These are phyloP conservation scores for Hylomyscus alleni DNA, from an alignment of 2,797 vertebrate genomes.

Conservation along the genomic window DNA sequence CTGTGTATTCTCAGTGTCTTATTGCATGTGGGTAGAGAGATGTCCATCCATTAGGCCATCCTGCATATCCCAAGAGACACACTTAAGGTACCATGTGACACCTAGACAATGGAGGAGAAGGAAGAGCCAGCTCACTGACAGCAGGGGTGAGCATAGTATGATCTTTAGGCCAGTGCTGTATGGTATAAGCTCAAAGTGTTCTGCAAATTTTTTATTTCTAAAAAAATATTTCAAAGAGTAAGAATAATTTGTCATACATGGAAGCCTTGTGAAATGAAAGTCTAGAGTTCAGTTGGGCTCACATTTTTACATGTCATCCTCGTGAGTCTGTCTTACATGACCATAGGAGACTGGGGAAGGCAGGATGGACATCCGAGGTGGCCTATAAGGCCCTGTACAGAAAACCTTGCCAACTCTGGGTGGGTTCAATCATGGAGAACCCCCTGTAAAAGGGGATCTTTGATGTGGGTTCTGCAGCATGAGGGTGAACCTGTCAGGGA, in stretches of 20 bases:
- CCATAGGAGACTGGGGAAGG: neutral
- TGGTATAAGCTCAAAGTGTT: neutral
- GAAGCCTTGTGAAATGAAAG: neutral
- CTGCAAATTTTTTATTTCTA: neutral
- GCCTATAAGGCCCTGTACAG: neutral
- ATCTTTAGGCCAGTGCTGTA: neutral
- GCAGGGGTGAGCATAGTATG: neutral
- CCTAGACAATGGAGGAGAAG: neutral
- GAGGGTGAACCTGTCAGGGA: neutral
- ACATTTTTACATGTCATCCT: neutral
- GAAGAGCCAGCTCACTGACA: neutral
- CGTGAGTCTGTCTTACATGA: neutral
- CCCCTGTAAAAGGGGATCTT: neutral
- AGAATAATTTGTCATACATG: neutral
- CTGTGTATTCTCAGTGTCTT: neutral
- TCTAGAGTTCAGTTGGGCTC: neutral
- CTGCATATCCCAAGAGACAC: too few species aligned
- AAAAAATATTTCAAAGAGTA: conserved; percentile 6
- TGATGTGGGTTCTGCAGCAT: neutral
- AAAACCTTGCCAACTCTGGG: neutral
- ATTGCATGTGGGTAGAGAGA: neutral
- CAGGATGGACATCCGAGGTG: neutral
- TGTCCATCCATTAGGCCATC: neutral
- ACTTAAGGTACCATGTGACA: neutral
- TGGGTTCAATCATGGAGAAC: neutral